Evolutionary conservation across 1,140 invertebrate species (phyloP).

Genomic region (Diorhabda elongata): DNA sequence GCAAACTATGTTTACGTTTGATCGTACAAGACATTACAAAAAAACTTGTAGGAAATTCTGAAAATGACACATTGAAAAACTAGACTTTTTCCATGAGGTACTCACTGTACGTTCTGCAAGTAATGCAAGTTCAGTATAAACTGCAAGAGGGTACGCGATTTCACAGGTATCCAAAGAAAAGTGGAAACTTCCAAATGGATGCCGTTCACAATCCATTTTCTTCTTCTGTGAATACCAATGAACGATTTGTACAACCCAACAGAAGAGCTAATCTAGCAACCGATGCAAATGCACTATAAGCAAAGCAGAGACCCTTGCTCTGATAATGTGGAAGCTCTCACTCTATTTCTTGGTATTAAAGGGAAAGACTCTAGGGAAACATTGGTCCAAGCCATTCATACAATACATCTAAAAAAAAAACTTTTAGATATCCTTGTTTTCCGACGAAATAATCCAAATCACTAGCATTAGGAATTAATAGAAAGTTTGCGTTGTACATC

Average conservation of each 20-base stretch:
- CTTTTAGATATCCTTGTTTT: background rate
- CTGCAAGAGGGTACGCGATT: background rate
- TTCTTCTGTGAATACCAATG: constrained; percentile 8
- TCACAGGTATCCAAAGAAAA: background rate
- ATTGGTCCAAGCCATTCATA: constrained; percentile 15
- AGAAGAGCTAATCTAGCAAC: constrained; percentile 42
- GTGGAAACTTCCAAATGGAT: background rate
- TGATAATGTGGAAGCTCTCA: constrained; percentile 45
- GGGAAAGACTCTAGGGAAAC: constrained; percentile 38
- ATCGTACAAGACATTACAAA: no score
- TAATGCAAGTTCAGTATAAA: background rate
- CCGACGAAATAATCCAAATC: no score
- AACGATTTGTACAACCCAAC: constrained; percentile 42
- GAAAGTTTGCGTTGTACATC: no score
- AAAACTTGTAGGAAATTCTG: no score
- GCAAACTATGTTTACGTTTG: no score
- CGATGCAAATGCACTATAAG: constrained; percentile 37
- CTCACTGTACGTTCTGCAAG: constrained; percentile 11
- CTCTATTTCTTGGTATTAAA: constrained; percentile 45
- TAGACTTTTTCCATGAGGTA: constrained; percentile 6
- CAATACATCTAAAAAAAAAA: background rate
- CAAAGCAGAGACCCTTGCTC: constrained; percentile 45
- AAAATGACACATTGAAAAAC: background rate
- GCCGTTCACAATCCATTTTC: no score
- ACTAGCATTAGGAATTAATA: no score